Conservation (phyloP, 2,797 vertebrate genomes). For the Scomberomorus guttatus region DNA sequence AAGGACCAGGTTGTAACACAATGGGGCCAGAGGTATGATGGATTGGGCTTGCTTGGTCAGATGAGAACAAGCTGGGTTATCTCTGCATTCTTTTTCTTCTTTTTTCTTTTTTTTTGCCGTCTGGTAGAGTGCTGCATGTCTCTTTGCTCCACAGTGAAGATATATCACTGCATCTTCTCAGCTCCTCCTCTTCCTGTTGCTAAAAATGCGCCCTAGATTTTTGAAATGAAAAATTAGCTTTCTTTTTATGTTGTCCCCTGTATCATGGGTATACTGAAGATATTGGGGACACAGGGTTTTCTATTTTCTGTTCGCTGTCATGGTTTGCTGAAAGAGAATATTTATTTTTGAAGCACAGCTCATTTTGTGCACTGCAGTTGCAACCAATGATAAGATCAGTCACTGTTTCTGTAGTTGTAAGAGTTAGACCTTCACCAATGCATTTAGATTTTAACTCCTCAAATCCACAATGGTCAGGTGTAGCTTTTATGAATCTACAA, state of each 20-base stretch:
- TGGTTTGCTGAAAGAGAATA: slow-evolving; percentile 3
- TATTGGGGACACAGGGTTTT: slow-evolving; percentile 28
- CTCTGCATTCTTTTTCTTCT: slow-evolving; percentile 24
- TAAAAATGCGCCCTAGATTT: slow-evolving; percentile 65
- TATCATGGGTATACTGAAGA: slow-evolving; percentile 33
- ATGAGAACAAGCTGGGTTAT: slow-evolving; percentile 63
- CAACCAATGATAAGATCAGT: slow-evolving; percentile 4
- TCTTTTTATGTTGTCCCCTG: slow-evolving; percentile 25
- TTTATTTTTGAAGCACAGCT: slow-evolving; percentile 18
- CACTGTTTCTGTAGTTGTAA: neutral
- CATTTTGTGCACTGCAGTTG: neutral
- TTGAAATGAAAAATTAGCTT: slow-evolving; percentile 54
- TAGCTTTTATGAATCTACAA: slow-evolving; percentile 33
- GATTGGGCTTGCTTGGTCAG: slow-evolving; percentile 67
- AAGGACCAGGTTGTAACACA: slow-evolving; percentile 60
- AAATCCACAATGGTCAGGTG: slow-evolving; percentile 27
- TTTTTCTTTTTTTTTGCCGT: neutral
- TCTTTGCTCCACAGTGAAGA: slow-evolving; percentile 39
- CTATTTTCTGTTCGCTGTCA: neutral
- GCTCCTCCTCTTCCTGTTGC: slow-evolving; percentile 35
- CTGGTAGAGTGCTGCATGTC: slow-evolving; percentile 13
- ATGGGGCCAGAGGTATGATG: slow-evolving; percentile 77
- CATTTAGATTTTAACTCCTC: slow-evolving; percentile 5
- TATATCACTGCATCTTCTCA: slow-evolving; percentile 39
- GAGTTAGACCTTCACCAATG: slow-evolving; percentile 1